A percentile compares a stretch with the other conserved stretches of the same genome.
phyloP scores from a whole-genome alignment of 2,113 vertebrate genomes.

The Gnathonemus echidnorhynchus region DNA sequence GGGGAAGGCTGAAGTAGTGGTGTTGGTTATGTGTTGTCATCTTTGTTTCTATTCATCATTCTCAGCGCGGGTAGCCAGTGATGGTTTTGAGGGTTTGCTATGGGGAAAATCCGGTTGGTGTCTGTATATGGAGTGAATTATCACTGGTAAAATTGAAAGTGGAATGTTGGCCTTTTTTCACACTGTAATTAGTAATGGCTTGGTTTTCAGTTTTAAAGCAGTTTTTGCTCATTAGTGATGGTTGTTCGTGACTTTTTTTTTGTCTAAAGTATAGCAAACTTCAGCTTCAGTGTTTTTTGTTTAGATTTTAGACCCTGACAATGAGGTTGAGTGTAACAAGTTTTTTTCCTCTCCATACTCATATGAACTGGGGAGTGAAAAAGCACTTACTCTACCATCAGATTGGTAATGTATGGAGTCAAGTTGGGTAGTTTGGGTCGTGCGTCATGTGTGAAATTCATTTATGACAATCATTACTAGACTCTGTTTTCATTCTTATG shows the following conservation, averaged over 20 bases:
- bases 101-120: not conserved
- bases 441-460: not conserved
- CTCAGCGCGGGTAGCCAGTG: not conserved
- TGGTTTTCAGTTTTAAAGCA: not conserved
- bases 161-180: not conserved
- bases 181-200: not conserved
- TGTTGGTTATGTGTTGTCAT: not conserved
- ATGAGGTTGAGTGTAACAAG: not conserved
- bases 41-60: not conserved
- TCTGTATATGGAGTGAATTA: not conserved
- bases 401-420: not conserved
- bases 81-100: not conserved
- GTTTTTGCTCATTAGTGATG: not conserved
- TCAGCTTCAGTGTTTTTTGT: not conserved
- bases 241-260: not conserved
- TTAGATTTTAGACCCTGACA: not conserved
- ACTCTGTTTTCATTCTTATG: not conserved
- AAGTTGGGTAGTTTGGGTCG: not conserved
- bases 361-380: not conserved
- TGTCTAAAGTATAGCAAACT: not conserved
- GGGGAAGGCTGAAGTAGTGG: not conserved
- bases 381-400: not conserved
- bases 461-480: not conserved
- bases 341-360: not conserved
- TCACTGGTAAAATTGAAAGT: not conserved